A percentile compares a stretch with the other conserved stretches of the same genome.
These are phyloP conservation scores for Myioborus melanocephalus DNA, from an alignment of 2,797 vertebrate species.

Conservation along the genomic window DNA sequence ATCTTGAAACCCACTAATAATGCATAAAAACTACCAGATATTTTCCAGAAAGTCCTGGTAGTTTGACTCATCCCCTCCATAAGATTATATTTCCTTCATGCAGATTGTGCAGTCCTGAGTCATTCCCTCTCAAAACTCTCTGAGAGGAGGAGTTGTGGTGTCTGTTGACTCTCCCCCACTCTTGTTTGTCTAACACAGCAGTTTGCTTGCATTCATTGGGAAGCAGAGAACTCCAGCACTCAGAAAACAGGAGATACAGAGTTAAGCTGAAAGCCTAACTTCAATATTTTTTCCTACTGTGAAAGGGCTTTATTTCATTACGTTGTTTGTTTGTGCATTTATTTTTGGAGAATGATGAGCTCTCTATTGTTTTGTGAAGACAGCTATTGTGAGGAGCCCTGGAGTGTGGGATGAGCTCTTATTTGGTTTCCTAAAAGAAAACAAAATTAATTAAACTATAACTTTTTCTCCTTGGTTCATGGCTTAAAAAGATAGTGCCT, in stretches of 20 bases:
- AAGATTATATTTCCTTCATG: not conserved
- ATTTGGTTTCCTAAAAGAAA: conserved; percentile 43
- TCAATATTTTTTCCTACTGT: conserved; percentile 19
- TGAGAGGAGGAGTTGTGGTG: not conserved
- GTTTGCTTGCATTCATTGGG: not conserved
- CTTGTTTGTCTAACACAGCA: not conserved
- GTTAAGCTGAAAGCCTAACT: conserved; percentile 23
- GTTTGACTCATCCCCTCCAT: not conserved
- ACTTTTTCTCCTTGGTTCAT: conserved; percentile 33
- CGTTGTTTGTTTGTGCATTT: conserved; percentile 32
- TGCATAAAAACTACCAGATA: not conserved
- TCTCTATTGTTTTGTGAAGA: conserved; percentile 39
- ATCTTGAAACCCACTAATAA: not conserved
- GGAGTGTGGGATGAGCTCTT: not conserved
- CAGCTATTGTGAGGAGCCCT: not conserved
- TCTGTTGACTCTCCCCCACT: not conserved
- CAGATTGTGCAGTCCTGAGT: not conserved
- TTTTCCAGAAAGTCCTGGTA: not conserved
- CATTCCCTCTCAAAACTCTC: not conserved
- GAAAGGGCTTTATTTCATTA: conserved; percentile 44
- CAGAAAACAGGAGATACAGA: not conserved
- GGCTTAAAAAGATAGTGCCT: conserved; percentile 16
- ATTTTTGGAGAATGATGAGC: conserved; percentile 56
- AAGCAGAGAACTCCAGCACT: not conserved
- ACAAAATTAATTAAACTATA: conserved; percentile 51